These are phyloP conservation scores for Amphipyra tragopoginis DNA, from an alignment of 2,888 invertebrate genomes.

Conservation along the genomic window DNA sequence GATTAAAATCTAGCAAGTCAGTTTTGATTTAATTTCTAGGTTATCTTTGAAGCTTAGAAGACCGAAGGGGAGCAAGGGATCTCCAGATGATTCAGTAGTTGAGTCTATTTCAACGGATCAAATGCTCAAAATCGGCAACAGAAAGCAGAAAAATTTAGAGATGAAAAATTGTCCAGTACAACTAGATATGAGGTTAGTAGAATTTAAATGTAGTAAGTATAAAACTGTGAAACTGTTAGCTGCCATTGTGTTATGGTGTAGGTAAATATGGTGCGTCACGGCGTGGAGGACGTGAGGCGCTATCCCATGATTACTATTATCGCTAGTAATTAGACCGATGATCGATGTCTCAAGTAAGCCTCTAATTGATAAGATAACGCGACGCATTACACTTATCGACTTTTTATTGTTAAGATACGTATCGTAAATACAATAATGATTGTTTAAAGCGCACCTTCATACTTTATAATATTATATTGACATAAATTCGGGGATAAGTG, in stretches of 20 bases:
- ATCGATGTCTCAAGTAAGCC: conserved; percentile 86
- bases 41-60: no score
- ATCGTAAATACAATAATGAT: conserved; percentile 70
- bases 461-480: conserved; percentile 52
- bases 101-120: no score
- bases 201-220: no score
- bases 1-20: no score
- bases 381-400: conserved; percentile 71
- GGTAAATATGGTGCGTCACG: neutral
- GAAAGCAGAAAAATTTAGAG: no score
- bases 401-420: conserved; percentile 75
- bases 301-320: conserved; percentile 59
- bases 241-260: neutral
- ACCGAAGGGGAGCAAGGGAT: no score
- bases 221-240: no score
- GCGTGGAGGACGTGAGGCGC: conserved; percentile 9
- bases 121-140: no score
- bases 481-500: conserved; percentile 62
- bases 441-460: conserved; percentile 57
- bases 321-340: conserved; percentile 82
- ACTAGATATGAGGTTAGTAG: no score
- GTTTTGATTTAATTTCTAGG: no score
- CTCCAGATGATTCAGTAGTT: no score
- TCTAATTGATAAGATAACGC: conserved; percentile 74
- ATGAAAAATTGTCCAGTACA: no score